Evolutionary conservation across 2,113 vertebrate genomes (phyloP).

Genomic region (Callopanchax toddi): DNA sequence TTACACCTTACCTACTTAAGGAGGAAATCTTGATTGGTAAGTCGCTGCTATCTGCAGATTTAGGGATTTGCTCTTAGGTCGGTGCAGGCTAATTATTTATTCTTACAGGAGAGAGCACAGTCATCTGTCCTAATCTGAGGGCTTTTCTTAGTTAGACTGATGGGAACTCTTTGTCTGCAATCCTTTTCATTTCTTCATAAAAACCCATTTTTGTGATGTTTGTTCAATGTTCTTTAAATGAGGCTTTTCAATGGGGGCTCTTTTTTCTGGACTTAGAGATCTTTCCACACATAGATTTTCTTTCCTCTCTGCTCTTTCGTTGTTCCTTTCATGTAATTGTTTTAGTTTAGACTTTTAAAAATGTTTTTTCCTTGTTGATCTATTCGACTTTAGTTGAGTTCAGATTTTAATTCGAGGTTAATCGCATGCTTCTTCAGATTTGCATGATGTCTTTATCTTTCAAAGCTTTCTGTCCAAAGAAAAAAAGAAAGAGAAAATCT

Average conservation of each 20-base stretch:
- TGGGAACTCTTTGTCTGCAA: constrained; percentile 83
- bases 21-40: constrained; percentile 99
- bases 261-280: constrained; percentile 75
- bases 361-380: constrained; percentile 71
- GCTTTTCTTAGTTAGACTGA: constrained; percentile 81
- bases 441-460: constrained; percentile 83
- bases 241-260: constrained; percentile 77
- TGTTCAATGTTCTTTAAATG: constrained; percentile 81
- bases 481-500: constrained; percentile 45
- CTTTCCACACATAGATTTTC: constrained; percentile 69
- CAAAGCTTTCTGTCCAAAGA: constrained; percentile 70
- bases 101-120: constrained; percentile 78
- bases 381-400: constrained; percentile 66
- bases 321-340: constrained; percentile 67
- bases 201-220: constrained; percentile 80
- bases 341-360: constrained; percentile 59
- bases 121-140: constrained; percentile 85
- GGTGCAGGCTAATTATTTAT: constrained; percentile 83
- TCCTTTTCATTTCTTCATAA: constrained; percentile 81
- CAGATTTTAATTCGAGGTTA: constrained; percentile 66
- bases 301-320: constrained; percentile 65
- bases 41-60: constrained; percentile 97
- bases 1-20: constrained; percentile 99
- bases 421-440: constrained; percentile 82
- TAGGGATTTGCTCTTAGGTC: constrained; percentile 94